Conservation (phyloP, 1,140 invertebrate genomes). For the Scaptomyza pallida region DNA sequence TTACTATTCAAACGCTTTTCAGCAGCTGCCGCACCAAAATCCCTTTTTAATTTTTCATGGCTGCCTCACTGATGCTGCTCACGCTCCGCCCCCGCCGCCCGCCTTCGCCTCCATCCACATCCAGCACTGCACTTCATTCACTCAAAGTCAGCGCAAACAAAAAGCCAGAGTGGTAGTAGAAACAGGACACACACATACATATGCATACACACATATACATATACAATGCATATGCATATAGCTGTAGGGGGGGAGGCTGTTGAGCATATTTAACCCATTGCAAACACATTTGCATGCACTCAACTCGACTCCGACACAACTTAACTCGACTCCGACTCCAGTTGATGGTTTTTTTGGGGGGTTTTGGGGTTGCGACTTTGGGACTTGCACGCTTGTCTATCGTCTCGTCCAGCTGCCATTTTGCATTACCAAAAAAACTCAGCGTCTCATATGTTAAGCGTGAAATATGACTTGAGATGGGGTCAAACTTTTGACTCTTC, state of each 20-base stretch:
- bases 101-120: no score
- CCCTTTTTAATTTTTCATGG: constrained; percentile 80
- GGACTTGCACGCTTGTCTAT: constrained; percentile 33
- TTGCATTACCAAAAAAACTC: constrained; percentile 54
- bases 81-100: not conserved
- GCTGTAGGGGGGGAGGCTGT: constrained; percentile 39
- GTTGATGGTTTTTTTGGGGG: not conserved
- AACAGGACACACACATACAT: constrained; percentile 5
- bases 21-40: constrained; percentile 70
- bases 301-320: constrained; percentile 35
- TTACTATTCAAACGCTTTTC: constrained; percentile 72
- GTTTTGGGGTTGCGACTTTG: not conserved
- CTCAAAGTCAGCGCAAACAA: constrained; percentile 75
- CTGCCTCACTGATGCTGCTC: constrained; percentile 16
- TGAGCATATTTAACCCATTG: constrained; percentile 70
- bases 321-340: constrained; percentile 32
- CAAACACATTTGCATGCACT: constrained; percentile 72
- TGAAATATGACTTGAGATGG: constrained; percentile 69
- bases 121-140: constrained; percentile 35
- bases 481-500: no score
- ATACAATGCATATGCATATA: constrained; percentile 49
- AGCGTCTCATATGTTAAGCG: constrained; percentile 68
- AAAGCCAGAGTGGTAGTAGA: constrained; percentile 13
- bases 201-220: not conserved
- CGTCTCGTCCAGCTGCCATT: constrained; percentile 44